Percentiles rank a stretch among this genome's conserved stretches.
Evolutionary conservation across 37 sponge, comb jelly and placozoan species (phyloP).

Genomic region (Ephydatia muelleri): DNA sequence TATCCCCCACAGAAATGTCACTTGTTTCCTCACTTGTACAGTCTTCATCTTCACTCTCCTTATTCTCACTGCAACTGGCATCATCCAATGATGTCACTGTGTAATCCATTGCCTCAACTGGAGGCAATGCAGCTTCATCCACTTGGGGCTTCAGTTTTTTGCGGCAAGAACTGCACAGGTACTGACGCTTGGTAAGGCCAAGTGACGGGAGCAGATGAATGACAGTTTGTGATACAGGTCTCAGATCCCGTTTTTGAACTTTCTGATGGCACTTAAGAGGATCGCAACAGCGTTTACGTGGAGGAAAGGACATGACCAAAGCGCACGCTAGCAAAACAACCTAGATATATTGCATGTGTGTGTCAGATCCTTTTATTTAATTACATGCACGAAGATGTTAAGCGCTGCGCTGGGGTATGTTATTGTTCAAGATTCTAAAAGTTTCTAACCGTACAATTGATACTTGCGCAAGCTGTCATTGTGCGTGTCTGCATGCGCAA

Average conservation of each 20-base stretch:
- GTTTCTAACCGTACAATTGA: background rate
- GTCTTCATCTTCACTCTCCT: no score
- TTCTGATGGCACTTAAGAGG: background rate
- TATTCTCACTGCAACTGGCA: background rate
- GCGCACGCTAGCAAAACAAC: no score
- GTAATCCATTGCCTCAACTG: conserved; percentile 1
- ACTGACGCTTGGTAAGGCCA: background rate
- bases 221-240: background rate
- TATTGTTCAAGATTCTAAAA: conserved; percentile 1
- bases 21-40: no score
- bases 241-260: background rate
- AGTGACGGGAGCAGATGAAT: background rate
- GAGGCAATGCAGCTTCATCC: background rate
- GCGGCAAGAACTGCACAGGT: background rate
- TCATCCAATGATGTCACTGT: background rate
- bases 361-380: no score
- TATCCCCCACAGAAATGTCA: no score
- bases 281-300: no score
- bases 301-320: background rate
- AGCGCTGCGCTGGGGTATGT: background rate
- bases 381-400: background rate
- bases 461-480: background rate
- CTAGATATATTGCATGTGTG: no score
- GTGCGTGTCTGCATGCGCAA: background rate
- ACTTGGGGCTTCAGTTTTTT: background rate